phyloP scores from a whole-genome alignment of 2,888 invertebrate species.

The Tromatobia lineatoria region DNA sequence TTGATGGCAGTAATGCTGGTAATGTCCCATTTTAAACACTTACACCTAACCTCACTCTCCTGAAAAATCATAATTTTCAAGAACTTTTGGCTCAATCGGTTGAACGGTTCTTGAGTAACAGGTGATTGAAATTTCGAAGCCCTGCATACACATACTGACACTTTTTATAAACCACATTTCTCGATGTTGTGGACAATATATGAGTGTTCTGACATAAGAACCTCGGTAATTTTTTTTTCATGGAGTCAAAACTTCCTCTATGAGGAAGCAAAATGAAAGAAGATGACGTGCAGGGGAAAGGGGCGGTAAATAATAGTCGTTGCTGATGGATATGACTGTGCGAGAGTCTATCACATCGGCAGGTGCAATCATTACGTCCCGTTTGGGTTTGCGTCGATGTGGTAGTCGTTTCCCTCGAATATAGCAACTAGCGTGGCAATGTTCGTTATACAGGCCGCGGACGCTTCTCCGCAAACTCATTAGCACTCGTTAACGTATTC shows the following conservation, averaged over 20 bases:
- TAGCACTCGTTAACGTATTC: conserved; percentile 84
- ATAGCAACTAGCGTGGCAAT: conserved; percentile 8
- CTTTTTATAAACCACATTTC: too few relatives aligned
- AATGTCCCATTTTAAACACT: too few relatives aligned
- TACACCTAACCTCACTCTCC: too few relatives aligned
- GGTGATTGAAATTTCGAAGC: too few relatives aligned
- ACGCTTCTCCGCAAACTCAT: conserved; percentile 67
- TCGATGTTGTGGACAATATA: too few relatives aligned
- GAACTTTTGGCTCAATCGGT: too few relatives aligned
- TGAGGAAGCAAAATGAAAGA: conserved; percentile 51
- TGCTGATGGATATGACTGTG: conserved; percentile 15
- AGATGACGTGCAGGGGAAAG: neutral
- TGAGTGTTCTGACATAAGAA: too few relatives aligned
- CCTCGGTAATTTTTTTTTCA: too few relatives aligned
- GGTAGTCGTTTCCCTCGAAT: conserved; percentile 30
- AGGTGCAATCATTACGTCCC: conserved; percentile 54
- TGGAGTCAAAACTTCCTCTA: conserved; percentile 62
- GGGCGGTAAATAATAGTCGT: conserved; percentile 18
- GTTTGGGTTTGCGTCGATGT: neutral
- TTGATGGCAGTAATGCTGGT: too few relatives aligned
- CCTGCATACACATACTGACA: too few relatives aligned
- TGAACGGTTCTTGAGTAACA: too few relatives aligned
- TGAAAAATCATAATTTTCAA: too few relatives aligned
- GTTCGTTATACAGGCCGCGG: conserved; percentile 31
- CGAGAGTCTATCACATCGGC: conserved; percentile 56